phyloP scores from a whole-genome alignment of 2,113 vertebrate genomes.

The Hippocampus guttulatus region DNA sequence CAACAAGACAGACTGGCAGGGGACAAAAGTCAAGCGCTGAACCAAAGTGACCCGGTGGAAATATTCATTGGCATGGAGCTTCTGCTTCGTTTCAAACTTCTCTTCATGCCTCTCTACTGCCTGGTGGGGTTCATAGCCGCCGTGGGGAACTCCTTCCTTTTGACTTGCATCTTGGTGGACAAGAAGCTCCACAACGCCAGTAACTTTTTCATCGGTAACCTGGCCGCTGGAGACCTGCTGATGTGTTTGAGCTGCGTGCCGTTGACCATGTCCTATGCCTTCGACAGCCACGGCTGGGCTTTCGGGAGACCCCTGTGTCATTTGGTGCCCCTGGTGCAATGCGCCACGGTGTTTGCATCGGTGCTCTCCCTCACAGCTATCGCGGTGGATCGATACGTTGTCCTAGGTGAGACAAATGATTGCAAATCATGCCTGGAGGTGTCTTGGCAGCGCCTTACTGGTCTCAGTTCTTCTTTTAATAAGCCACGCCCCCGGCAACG shows the following conservation, averaged over 20 bases:
- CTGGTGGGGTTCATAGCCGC: constrained; percentile 71
- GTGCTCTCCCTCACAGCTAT: constrained; percentile 77
- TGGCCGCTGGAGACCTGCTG: constrained; percentile 73
- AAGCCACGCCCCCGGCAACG: no score
- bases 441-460: neutral
- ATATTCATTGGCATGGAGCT: constrained; percentile 72
- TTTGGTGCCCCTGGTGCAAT: constrained; percentile 71
- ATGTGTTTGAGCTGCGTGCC: constrained; percentile 78
- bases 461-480: no score
- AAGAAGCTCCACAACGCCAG: constrained; percentile 78
- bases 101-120: constrained; percentile 75
- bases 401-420: constrained; percentile 56
- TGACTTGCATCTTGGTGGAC: constrained; percentile 71
- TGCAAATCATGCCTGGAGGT: neutral
- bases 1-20: constrained; percentile 11
- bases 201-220: constrained; percentile 77
- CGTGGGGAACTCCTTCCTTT: constrained; percentile 70
- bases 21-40: constrained; percentile 39
- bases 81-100: constrained; percentile 68
- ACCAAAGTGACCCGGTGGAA: constrained; percentile 62
- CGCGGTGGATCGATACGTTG: constrained; percentile 75
- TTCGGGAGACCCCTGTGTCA: constrained; percentile 74
- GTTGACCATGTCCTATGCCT: constrained; percentile 74
- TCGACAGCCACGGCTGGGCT: constrained; percentile 71
- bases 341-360: constrained; percentile 73